Evolutionary conservation across 2,797 vertebrate species (phyloP).

Genomic region (Phrynocephalus vlangalii): DNA sequence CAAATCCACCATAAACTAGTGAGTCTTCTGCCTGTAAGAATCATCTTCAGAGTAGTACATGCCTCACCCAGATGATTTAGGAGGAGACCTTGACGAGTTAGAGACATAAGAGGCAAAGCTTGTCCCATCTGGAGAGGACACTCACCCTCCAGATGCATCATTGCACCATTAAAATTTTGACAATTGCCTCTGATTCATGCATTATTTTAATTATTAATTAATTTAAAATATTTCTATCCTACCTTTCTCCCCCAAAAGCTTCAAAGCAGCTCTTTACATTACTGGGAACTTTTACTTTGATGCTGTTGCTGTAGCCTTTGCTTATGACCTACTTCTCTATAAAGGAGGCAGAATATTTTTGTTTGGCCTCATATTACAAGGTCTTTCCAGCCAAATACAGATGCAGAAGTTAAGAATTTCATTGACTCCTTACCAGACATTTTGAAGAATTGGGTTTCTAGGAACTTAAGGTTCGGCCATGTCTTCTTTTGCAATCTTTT

Average conservation of each 20-base stretch:
- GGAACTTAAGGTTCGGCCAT: background rate
- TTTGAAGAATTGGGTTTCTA: background rate
- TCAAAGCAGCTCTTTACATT: background rate
- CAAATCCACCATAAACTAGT: background rate
- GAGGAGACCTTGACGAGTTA: no score
- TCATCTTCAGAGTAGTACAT: no score
- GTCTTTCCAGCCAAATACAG: constrained; percentile 6
- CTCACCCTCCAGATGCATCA: no score
- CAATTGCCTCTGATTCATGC: no score
- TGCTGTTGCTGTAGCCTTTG: background rate
- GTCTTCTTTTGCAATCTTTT: background rate
- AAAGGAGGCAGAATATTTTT: background rate
- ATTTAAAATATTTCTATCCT: rapidly evolving
- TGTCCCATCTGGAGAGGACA: no score
- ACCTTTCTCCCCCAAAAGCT: background rate
- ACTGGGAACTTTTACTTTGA: background rate
- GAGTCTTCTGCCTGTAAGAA: no score
- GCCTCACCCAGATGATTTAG: no score
- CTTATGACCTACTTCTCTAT: constrained; percentile 3
- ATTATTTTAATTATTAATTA: background rate
- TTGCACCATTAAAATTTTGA: background rate
- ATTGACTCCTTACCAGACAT: background rate
- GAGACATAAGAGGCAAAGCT: no score
- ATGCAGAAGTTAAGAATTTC: background rate
- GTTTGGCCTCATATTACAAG: background rate